Conservation (phyloP, 2,113 vertebrate species). For the Elachura formosa region DNA sequence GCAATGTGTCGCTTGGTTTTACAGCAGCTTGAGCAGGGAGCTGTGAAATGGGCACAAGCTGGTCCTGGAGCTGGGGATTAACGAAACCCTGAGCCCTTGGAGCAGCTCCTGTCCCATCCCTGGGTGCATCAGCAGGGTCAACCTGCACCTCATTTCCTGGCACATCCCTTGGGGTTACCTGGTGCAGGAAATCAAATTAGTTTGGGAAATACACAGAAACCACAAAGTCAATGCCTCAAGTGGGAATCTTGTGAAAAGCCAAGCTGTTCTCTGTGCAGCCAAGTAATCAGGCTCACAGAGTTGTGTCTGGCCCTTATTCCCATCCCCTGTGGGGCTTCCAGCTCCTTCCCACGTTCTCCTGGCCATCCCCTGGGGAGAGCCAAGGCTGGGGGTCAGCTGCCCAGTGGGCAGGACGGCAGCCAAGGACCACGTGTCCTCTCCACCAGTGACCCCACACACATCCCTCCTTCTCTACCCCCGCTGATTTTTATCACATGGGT, state of each 20-base stretch:
- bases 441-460: rapidly evolving
- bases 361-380: rapidly evolving
- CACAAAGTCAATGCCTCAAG: not conserved
- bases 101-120: not conserved
- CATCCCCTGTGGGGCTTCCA: not conserved
- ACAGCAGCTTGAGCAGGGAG: not conserved
- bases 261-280: not conserved
- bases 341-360: slow-evolving; percentile 22
- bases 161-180: not conserved
- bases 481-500: not conserved
- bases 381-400: not conserved
- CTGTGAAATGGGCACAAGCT: not conserved
- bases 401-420: not conserved
- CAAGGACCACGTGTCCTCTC: not conserved
- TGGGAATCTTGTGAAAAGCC: not conserved
- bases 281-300: not conserved
- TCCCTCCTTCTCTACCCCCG: not conserved
- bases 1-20: not conserved
- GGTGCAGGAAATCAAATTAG: not conserved
- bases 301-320: not conserved
- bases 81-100: not conserved
- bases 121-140: not conserved
- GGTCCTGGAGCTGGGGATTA: not conserved
- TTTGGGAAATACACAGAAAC: not conserved
- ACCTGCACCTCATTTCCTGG: not conserved